A percentile compares a stretch with the other conserved stretches of the same genome.
Conservation (phyloP, 1,140 invertebrate genomes). For the Drosophila sulfurigaster region DNA sequence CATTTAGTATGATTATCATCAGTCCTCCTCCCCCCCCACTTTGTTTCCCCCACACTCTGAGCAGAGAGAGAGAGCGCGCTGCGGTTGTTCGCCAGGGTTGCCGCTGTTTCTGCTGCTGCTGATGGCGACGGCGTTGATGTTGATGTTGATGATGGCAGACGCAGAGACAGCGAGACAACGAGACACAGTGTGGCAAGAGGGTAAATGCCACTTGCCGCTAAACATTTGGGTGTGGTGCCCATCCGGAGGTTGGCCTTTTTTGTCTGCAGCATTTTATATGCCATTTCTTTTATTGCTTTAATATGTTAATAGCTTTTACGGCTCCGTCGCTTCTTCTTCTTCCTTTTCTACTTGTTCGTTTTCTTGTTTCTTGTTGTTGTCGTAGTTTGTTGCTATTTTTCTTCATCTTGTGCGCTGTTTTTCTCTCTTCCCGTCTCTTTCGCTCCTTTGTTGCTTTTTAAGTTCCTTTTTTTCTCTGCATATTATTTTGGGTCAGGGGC, state of each 20-base stretch:
- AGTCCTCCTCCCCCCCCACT: conserved; percentile 18
- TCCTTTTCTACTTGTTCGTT: not conserved
- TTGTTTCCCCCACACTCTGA: not conserved
- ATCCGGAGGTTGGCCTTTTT: conserved; percentile 38
- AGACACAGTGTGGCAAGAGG: conserved; percentile 47
- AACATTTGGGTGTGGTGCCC: conserved; percentile 72
- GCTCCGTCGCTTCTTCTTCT: conserved; percentile 15
- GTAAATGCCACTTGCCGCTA: conserved; percentile 75
- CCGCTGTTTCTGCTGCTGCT: conserved; percentile 6
- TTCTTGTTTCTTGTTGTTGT: conserved; percentile 43
- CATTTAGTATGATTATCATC: conserved; percentile 82
- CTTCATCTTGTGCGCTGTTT: conserved; percentile 34
- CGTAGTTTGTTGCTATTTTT: conserved; percentile 54
- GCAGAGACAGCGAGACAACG: conserved; percentile 11
- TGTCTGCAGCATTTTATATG: conserved; percentile 74
- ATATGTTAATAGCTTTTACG: conserved; percentile 81
- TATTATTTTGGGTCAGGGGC: conserved; percentile 54
- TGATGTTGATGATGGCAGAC: conserved; percentile 44
- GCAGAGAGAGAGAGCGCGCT: not conserved
- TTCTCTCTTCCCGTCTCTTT: not conserved
- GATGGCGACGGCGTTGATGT: conserved; percentile 55
- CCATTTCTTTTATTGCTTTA: conserved; percentile 84
- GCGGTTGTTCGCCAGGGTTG: conserved; percentile 17
- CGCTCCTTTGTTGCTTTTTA: conserved; percentile 15
- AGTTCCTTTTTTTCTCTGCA: conserved; percentile 44